Evolutionary conservation across 2,888 invertebrate genomes (phyloP).

Genomic region (Philopedon plagiatum): DNA sequence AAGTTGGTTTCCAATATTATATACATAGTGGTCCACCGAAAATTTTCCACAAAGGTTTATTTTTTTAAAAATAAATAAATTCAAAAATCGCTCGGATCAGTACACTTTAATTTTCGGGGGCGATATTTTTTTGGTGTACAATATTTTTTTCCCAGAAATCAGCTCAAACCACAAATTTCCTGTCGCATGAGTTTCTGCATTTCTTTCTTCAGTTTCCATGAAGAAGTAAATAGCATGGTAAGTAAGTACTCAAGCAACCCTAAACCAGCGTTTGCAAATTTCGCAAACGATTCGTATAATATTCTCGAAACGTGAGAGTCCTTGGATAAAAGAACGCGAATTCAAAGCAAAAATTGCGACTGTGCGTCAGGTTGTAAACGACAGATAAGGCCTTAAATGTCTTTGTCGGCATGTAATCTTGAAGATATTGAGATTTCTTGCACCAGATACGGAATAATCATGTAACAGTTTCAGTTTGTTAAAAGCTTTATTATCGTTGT

Average conservation of each 20-base stretch:
- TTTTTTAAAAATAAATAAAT: too few species aligned
- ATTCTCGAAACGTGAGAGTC: not conserved
- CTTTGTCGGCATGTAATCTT: conserved; percentile 11
- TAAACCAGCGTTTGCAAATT: not conserved
- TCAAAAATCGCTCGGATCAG: too few species aligned
- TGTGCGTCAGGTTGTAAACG: conserved; percentile 5
- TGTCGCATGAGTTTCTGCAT: not conserved
- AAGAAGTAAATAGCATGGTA: not conserved
- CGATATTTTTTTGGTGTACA: not conserved
- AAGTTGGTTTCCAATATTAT: too few species aligned
- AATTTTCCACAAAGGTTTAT: too few species aligned
- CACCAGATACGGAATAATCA: not conserved
- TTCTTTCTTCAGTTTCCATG: not conserved
- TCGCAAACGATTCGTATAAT: not conserved
- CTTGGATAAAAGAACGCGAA: not conserved
- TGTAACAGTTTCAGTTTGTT: too few species aligned
- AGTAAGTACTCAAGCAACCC: not conserved
- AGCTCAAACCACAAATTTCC: not conserved
- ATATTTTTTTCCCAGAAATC: not conserved
- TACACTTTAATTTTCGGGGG: too few species aligned
- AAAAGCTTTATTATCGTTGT: too few species aligned
- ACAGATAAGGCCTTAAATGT: conserved; percentile 16
- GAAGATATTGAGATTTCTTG: conserved; percentile 1
- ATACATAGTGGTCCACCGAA: too few species aligned
- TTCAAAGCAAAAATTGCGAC: not conserved